Percentiles rank a stretch among this genome's conserved stretches.
Evolutionary conservation across 2,888 invertebrate genomes (phyloP).

Genomic region (Leucophora obtusa): DNA sequence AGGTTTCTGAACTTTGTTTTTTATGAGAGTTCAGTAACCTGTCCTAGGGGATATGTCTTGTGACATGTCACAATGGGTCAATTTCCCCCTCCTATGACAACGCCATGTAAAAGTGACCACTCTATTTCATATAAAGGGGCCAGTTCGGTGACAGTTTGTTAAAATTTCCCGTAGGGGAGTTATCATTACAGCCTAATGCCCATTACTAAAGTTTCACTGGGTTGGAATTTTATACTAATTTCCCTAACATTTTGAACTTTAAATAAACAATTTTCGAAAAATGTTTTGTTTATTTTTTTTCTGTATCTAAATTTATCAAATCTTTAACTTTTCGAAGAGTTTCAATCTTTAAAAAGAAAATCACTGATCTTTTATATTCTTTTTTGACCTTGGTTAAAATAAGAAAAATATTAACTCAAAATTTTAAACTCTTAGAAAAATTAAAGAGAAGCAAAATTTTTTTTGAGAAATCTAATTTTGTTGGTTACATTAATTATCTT

Average conservation of each 20-base stretch:
- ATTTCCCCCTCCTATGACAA: no score
- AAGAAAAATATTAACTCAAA: not conserved
- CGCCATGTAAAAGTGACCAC: no score
- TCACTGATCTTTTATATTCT: not conserved
- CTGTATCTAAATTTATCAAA: conserved; percentile 27
- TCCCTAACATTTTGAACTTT: conserved; percentile 47
- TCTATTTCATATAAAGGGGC: no score
- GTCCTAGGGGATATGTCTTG: no score
- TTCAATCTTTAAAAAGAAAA: conserved; percentile 21
- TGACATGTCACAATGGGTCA: no score
- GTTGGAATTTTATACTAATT: not conserved
- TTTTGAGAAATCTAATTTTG: not conserved
- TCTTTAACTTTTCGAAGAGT: conserved; percentile 48
- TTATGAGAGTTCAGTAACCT: no score
- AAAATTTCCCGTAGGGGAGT: no score
- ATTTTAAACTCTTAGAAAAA: conserved; percentile 11
- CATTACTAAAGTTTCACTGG: no score
- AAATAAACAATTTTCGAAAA: conserved; percentile 15
- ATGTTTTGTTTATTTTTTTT: conserved; percentile 10
- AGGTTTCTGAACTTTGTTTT: no score
- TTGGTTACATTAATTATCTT: not conserved
- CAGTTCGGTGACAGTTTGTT: no score
- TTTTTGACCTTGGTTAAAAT: conserved; percentile 34
- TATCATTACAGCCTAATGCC: no score
- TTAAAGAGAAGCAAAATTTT: not conserved